These are phyloP conservation scores for Rhamphomyia laevipes DNA, from an alignment of 2,888 invertebrate species.

Conservation along the genomic window DNA sequence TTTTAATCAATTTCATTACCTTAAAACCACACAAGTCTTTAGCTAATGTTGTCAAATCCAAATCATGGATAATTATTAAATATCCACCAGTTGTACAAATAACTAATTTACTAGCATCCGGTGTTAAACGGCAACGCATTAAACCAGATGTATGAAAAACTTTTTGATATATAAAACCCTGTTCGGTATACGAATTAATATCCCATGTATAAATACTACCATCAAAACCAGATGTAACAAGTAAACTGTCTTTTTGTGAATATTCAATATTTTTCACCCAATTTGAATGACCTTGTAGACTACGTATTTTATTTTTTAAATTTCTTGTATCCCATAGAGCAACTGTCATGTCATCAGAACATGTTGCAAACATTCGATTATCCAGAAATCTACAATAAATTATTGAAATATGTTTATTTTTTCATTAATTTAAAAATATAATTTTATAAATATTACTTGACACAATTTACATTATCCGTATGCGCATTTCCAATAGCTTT, in stretches of 20 bases:
- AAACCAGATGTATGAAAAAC: constrained; percentile 71
- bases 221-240: constrained; percentile 87
- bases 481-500: constrained; percentile 72
- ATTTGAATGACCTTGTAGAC: constrained; percentile 77
- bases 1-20: constrained; percentile 37
- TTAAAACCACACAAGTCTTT: constrained; percentile 75
- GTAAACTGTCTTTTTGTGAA: constrained; percentile 66
- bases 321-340: constrained; percentile 89
- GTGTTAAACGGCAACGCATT: constrained; percentile 67
- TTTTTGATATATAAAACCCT: constrained; percentile 62
- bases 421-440: not conserved
- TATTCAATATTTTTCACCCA: constrained; percentile 97
- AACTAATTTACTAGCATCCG: constrained; percentile 76
- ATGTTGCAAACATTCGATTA: constrained; percentile 77
- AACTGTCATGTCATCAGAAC: constrained; percentile 88
- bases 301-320: constrained; percentile 61
- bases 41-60: constrained; percentile 66
- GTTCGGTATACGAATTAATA: constrained; percentile 73
- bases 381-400: constrained; percentile 61
- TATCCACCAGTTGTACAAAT: constrained; percentile 86
- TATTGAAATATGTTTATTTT: not conserved
- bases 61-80: constrained; percentile 77
- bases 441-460: constrained; percentile 53
- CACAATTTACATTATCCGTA: constrained; percentile 82
- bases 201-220: constrained; percentile 92